Evolutionary conservation across 2,797 vertebrate genomes (phyloP).

Genomic region (Anisognathus igniventris): DNA sequence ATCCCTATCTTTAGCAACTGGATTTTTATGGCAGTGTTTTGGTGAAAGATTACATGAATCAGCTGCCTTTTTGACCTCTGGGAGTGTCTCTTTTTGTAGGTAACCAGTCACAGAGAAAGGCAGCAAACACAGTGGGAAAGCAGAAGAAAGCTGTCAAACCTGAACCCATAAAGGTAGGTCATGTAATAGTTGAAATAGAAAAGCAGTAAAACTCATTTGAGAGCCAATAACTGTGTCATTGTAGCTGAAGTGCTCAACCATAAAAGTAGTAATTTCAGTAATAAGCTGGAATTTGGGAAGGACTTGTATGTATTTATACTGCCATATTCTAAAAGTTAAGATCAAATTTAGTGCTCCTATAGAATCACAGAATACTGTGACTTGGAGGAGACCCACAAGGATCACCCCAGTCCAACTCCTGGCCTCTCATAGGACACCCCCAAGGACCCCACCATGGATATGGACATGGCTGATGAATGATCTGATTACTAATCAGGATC

Average conservation of each 20-base stretch:
- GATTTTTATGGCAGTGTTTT: neutral
- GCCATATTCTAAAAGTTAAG: neutral
- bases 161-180: slow-evolving; percentile 5
- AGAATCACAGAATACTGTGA: neutral
- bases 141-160: slow-evolving; percentile 37
- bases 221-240: neutral
- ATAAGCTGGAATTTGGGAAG: neutral
- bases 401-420: neutral
- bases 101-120: slow-evolving; percentile 52
- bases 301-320: neutral
- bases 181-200: neutral
- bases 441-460: neutral
- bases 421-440: neutral
- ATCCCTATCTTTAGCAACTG: neutral
- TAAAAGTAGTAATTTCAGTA: neutral
- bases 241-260: neutral
- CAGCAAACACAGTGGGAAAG: slow-evolving; percentile 27
- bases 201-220: neutral
- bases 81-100: slow-evolving; percentile 40
- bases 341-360: neutral
- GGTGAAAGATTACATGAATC: neutral
- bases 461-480: neutral
- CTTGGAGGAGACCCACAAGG: neutral
- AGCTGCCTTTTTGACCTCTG: slow-evolving; percentile 1
- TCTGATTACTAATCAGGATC: neutral